phyloP scores from a whole-genome alignment of 1,140 invertebrate genomes.

The Drosophila sturtevanti region DNA sequence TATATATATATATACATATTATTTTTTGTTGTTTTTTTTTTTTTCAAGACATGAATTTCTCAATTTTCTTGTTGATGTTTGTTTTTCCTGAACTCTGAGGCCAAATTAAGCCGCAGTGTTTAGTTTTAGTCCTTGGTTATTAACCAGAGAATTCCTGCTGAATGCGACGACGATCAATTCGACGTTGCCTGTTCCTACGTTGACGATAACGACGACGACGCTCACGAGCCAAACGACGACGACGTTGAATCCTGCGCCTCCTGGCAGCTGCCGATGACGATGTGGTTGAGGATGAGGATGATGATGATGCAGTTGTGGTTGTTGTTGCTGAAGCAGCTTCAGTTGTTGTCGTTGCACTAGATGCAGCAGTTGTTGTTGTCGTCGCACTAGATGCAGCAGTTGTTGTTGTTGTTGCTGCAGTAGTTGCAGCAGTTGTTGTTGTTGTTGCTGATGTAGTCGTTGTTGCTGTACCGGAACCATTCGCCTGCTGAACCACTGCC shows the following conservation, averaged over 20 bases:
- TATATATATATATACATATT: too few species aligned
- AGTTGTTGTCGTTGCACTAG: conserved; percentile 2
- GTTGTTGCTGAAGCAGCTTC: neutral
- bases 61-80: too few species aligned
- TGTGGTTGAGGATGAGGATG: conserved; percentile 18
- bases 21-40: neutral
- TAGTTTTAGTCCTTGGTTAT: neutral
- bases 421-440: neutral
- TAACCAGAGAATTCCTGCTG: neutral
- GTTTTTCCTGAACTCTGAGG: too few species aligned
- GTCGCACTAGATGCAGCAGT: neutral
- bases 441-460: neutral
- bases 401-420: conserved; percentile 6
- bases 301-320: conserved; percentile 7
- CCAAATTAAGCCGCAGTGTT: too few species aligned
- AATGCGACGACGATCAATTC: conserved; percentile 9
- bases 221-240: conserved; percentile 25
- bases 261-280: conserved; percentile 22
- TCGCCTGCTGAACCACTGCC: conserved; percentile 12
- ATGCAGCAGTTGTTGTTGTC: conserved; percentile 6
- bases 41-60: neutral
- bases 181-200: conserved; percentile 15
- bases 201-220: conserved; percentile 27
- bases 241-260: conserved; percentile 20
- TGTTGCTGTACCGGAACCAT: neutral